These are phyloP conservation scores for Vireo altiloquus DNA, from an alignment of 2,113 vertebrate genomes.

Conservation along the genomic window DNA sequence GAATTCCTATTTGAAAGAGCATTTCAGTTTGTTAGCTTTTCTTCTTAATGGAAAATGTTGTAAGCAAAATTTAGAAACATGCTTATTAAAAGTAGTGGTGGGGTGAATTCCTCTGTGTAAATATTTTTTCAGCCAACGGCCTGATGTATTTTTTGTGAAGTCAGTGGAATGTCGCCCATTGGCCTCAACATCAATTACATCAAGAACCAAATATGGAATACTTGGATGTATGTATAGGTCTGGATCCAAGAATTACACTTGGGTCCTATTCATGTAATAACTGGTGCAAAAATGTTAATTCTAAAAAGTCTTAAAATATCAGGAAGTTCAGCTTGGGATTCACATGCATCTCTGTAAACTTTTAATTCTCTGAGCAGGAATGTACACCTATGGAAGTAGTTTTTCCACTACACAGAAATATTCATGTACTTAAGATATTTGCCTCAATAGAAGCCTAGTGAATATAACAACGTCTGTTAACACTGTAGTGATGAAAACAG, in stretches of 20 bases:
- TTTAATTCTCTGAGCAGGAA: neutral
- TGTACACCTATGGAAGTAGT: neutral
- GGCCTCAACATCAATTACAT: neutral
- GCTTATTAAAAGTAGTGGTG: constrained; percentile 4
- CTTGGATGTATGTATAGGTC: neutral
- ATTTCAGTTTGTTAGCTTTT: neutral
- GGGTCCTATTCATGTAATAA: neutral
- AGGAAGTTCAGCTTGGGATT: neutral
- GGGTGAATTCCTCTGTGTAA: neutral
- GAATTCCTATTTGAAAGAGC: neutral
- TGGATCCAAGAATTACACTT: neutral
- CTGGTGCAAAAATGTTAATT: neutral
- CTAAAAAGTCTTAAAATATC: neutral
- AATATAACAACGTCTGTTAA: neutral
- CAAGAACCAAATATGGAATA: neutral
- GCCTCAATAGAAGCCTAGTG: neutral
- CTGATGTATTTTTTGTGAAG: neutral
- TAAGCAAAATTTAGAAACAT: neutral
- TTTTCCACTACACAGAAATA: neutral
- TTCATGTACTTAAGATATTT: neutral
- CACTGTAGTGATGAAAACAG: neutral
- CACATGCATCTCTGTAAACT: neutral
- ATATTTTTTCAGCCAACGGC: neutral
- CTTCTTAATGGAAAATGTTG: neutral
- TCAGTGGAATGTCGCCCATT: neutral